Percentiles rank a stretch among this genome's conserved stretches.
phyloP scores from a whole-genome alignment of 2,113 vertebrate genomes.

The Apteryx owenii region DNA sequence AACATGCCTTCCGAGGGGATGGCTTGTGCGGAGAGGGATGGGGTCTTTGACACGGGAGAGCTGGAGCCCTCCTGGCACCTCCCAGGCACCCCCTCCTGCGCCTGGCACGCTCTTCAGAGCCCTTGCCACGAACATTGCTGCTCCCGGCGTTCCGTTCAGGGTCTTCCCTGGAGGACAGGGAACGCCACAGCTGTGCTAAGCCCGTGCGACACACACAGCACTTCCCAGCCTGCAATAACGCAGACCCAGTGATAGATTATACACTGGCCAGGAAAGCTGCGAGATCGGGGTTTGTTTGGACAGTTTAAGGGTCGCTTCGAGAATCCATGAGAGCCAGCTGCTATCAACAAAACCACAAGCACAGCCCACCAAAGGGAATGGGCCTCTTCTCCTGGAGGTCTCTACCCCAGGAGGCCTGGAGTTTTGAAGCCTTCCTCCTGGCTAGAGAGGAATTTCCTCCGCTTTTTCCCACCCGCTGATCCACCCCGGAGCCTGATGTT shows the following conservation, averaged over 20 bases:
- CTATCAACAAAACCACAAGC: accelerated
- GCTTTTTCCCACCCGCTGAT: background rate
- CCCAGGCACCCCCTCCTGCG: no score
- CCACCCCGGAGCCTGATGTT: accelerated
- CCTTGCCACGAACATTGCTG: accelerated
- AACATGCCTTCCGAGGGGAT: no score
- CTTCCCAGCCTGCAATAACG: background rate
- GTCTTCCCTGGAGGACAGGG: background rate
- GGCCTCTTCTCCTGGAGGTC: background rate
- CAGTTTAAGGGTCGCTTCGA: background rate
- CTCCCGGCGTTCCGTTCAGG: background rate
- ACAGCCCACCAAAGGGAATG: background rate
- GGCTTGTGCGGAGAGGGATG: background rate
- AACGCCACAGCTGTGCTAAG: accelerated
- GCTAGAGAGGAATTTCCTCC: background rate
- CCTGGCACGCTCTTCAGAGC: background rate
- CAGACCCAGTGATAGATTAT: background rate
- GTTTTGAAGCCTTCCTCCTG: background rate
- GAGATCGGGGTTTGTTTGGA: background rate
- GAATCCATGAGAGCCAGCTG: conserved; percentile 19
- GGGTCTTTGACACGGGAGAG: accelerated
- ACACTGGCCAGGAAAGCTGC: background rate
- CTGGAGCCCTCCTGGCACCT: background rate
- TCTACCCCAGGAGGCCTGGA: accelerated
- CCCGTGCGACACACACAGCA: background rate